Evolutionary conservation across 2,113 vertebrate species (phyloP), one percentile per base, ranked within the genome.

Genomic region (Osmerus mordax): DNA sequence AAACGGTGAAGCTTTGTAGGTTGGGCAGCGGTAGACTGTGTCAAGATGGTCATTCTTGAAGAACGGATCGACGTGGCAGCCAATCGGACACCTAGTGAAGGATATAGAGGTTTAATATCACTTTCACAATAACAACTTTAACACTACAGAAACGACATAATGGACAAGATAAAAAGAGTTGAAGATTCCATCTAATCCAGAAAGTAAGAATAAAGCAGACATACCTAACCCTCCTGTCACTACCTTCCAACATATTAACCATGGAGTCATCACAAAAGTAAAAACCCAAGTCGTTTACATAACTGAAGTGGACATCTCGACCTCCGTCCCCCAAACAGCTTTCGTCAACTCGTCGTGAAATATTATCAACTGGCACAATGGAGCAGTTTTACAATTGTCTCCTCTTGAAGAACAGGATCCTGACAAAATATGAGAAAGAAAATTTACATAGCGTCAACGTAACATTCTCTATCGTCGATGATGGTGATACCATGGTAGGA

Each of bases 321-420:
- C 16, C 16, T 19, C 56, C n/a, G 8, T 19, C n/a, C 56, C 23
- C 7, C 19, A 8, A 59, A 59, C 56, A 19, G 14, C 11, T 18
- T 9, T 21, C n/a, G 1, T 9, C 12, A 18, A 59, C n/a, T 59
- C 3, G 9, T 19, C 16, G 7, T 59, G 56, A 59, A 18, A 59
- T 0, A 21, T 9, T n/a, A 11, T 59, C 56, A 19, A 59, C 18
- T 21, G 21, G 16, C 6, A 21, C 19, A 9, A 59, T 59, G 19
- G 18, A n/a, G 9, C 4, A 15, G 14, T 59, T 15, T 2, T 13
- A 59, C 18, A 7, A 59, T 21, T 59, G 7, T 18, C 56, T 59
- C 56, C 56, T 59, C 56, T 59, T 59, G 56, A 59, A 59, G 56
- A 23, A 59, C 56, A 59, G 19, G 56, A 59, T 21, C 56, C 56